Conservation (phyloP, 2,113 vertebrate species). For the Centropristis striata region DNA sequence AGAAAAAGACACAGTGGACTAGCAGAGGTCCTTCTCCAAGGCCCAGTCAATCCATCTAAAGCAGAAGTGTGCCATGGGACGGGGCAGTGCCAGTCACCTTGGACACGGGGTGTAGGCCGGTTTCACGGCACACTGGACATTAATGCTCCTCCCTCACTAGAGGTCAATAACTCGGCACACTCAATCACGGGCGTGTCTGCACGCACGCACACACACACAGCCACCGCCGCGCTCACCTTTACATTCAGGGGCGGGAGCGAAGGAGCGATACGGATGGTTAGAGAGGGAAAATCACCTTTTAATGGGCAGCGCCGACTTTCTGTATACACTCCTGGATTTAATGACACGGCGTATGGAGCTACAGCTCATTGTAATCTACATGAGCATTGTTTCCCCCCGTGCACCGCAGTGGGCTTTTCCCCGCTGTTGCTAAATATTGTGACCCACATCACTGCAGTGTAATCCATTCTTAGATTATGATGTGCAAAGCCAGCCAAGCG, state of each 20-base stretch:
- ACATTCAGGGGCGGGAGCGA: constrained; percentile 23
- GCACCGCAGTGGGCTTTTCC: constrained; percentile 43
- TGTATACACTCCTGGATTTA: constrained; percentile 51
- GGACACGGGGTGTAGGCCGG: constrained; percentile 71
- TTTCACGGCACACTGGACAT: constrained; percentile 79
- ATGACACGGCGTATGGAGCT: constrained; percentile 35
- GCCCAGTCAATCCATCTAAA: constrained; percentile 77
- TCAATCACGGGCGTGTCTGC: constrained; percentile 57
- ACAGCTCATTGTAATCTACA: constrained; percentile 38
- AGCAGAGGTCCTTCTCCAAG: constrained; percentile 57
- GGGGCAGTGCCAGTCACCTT: constrained; percentile 80
- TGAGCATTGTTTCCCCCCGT: constrained; percentile 19
- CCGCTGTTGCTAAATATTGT: constrained; percentile 75
- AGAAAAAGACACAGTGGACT: constrained; percentile 21
- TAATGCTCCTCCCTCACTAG: constrained; percentile 74
- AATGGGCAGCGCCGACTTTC: constrained; percentile 42
- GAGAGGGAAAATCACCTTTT: constrained; percentile 64
- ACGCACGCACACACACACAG: constrained; percentile 2
- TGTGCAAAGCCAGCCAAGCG: constrained; percentile 77
- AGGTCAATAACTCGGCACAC: constrained; percentile 76
- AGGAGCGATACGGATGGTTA: constrained; percentile 34
- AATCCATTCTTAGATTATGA: constrained; percentile 83
- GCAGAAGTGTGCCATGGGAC: constrained; percentile 67
- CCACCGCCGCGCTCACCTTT: constrained; percentile 50
- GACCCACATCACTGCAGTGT: constrained; percentile 80